Percentiles rank a stretch among this genome's conserved stretches.
phyloP scores from a whole-genome alignment of 2,113 vertebrate genomes.

The Oncorhynchus tshawytscha region DNA sequence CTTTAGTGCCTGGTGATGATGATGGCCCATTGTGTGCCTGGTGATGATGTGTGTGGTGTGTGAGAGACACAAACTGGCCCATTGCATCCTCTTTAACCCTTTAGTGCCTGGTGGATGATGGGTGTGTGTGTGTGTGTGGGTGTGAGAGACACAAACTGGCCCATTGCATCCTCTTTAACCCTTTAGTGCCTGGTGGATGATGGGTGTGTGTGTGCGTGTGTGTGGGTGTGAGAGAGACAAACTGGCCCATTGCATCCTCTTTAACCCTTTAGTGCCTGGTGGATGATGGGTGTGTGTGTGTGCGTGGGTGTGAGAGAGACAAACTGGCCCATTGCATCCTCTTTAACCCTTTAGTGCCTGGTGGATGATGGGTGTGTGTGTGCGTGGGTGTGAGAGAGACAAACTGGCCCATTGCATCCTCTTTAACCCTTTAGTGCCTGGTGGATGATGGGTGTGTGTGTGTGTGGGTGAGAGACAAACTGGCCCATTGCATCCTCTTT shows the following conservation, averaged over 20 bases:
- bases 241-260: conserved; percentile 73
- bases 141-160: conserved; percentile 38
- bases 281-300: too few species aligned
- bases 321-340: conserved; percentile 69
- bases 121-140: too few species aligned
- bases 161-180: conserved; percentile 80
- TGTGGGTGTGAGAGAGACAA: conserved; percentile 1
- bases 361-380: too few species aligned
- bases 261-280: conserved; percentile 80
- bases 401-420: conserved; percentile 69
- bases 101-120: conserved; percentile 77
- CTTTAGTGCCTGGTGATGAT: conserved; percentile 77
- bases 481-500: conserved; percentile 77
- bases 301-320: neutral
- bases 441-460: too few species aligned
- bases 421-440: conserved; percentile 82
- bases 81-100: conserved; percentile 80
- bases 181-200: conserved; percentile 77
- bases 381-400: neutral
- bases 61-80: conserved; percentile 53
- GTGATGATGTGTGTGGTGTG: conserved; percentile 1
- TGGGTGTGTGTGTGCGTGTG: too few species aligned
- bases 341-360: conserved; percentile 82
- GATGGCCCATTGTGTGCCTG: conserved; percentile 73
- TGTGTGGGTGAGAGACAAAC: conserved; percentile 1